Conservation (phyloP, 2,113 vertebrate species). For the Carlito syrichta region DNA sequence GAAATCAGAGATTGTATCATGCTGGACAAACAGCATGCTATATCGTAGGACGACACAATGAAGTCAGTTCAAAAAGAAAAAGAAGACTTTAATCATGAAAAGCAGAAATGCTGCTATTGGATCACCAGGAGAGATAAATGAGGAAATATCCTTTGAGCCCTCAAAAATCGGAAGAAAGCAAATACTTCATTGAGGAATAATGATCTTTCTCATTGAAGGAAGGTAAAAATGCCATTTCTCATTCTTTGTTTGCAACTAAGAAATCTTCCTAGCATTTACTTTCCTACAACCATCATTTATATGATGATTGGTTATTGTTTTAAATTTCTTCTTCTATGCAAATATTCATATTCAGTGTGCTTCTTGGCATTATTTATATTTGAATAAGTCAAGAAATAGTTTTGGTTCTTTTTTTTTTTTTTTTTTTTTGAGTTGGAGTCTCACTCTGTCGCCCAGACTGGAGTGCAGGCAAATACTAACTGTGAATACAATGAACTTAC, state of each 20-base stretch:
- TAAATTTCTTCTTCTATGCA: not conserved
- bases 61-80: not conserved
- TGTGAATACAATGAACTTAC: not conserved
- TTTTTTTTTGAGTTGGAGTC: too few relatives aligned
- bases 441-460: too few relatives aligned
- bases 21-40: not conserved
- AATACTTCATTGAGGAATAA: not conserved
- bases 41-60: not conserved
- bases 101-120: not conserved
- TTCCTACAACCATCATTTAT: not conserved
- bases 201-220: not conserved
- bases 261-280: not conserved
- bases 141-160: not conserved
- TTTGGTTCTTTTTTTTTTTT: not conserved
- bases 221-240: slow-evolving; percentile 9
- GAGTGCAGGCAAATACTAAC: too few relatives aligned
- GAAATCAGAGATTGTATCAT: not conserved
- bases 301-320: not conserved
- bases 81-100: not conserved
- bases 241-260: not conserved
- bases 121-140: not conserved
- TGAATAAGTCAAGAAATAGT: not conserved
- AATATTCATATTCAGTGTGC: not conserved
- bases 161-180: not conserved
- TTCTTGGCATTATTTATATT: not conserved